Percentiles rank a stretch among this genome's conserved stretches.
phyloP scores from a whole-genome alignment of 2,888 invertebrate species.

The Drosophila monieri region DNA sequence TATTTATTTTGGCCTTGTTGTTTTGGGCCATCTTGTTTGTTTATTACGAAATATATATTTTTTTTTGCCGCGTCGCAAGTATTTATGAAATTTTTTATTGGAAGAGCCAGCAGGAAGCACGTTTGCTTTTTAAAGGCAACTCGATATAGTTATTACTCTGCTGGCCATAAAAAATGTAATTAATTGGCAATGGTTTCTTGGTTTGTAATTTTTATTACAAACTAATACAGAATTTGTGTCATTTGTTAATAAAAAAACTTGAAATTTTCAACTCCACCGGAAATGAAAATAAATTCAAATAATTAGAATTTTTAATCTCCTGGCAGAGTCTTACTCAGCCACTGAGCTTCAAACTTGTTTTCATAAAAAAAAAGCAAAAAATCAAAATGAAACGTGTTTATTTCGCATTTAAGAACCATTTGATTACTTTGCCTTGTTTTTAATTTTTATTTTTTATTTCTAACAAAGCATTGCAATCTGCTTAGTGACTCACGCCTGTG shows the following conservation, averaged over 20 bases:
- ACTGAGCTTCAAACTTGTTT: constrained; percentile 58
- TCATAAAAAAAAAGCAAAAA: too few species aligned
- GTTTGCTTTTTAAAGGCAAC: constrained; percentile 8
- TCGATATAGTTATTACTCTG: constrained; percentile 17
- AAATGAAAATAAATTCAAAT: background rate
- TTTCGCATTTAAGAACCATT: constrained; percentile 5
- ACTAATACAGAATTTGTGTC: too few species aligned
- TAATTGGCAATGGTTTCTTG: background rate
- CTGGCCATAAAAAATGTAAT: background rate
- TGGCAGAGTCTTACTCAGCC: background rate
- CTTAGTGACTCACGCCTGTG: constrained; percentile 40
- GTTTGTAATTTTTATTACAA: background rate
- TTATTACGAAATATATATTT: constrained; percentile 34
- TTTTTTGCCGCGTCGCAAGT: constrained; percentile 22
- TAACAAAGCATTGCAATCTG: constrained; percentile 25
- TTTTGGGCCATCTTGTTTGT: constrained; percentile 11
- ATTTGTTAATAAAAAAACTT: too few species aligned
- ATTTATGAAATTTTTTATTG: constrained; percentile 50
- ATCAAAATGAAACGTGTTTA: constrained; percentile 57
- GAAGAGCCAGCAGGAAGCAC: constrained; percentile 23
- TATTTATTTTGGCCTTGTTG: constrained; percentile 23
- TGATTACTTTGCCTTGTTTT: constrained; percentile 9
- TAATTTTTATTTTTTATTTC: constrained; percentile 1
- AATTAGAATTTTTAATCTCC: background rate
- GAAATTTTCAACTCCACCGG: background rate